Base-by-base conservation (phyloP, 2,797 vertebrate genomes). In the Esox masquinongy region DNA sequence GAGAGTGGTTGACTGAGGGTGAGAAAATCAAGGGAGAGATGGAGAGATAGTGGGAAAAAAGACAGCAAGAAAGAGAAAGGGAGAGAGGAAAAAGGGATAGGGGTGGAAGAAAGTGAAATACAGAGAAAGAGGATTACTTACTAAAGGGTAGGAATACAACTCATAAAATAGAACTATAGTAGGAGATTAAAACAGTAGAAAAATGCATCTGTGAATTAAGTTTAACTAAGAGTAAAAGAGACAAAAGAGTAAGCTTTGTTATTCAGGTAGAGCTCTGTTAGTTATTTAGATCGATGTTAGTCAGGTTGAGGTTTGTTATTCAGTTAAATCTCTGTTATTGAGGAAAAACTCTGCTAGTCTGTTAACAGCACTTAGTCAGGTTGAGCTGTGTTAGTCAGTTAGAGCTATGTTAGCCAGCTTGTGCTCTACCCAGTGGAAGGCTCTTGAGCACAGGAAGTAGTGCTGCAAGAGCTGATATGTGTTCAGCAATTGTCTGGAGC, bases 401-500 rank as follows among this genome's bases (percentile, higher is more conserved):
- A 6, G 43, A 6, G 43, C 43, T 47, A 11, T 47, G n/a, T 14
- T 26, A 61, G 56, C 24, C 56, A 61, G 22, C 24, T 61, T 4
- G 1, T 8, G 22, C 22, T 61, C 6, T 66, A 66, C 26, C 29
- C 29, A 67, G 64, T 61, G 56, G 56, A 61, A 67, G 16, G 9
- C 49, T 5, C 66, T 43, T 43, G 26, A 31, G 50, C 49, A 19
- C 26, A 34, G 70, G 70, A 56, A 34, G 70, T 71, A 9, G 17
- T 12, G 70, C 50, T 53, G 70, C 26, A 19, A 50, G 70, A 7
- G 26, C 49, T 53, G 70, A 71, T 71, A 71, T 71, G 17, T 71
- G 70, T 50, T 31, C 50, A 71, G 70, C 49, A 71, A 71, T 49
- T 34, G 50, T 29, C 26, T 43, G 70, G 70, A 51, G 69, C 24